Percentiles rank a stretch among this genome's conserved stretches.
phyloP scores from a whole-genome alignment of 2,797 vertebrate genomes.

The Apogon hyalosoma region DNA sequence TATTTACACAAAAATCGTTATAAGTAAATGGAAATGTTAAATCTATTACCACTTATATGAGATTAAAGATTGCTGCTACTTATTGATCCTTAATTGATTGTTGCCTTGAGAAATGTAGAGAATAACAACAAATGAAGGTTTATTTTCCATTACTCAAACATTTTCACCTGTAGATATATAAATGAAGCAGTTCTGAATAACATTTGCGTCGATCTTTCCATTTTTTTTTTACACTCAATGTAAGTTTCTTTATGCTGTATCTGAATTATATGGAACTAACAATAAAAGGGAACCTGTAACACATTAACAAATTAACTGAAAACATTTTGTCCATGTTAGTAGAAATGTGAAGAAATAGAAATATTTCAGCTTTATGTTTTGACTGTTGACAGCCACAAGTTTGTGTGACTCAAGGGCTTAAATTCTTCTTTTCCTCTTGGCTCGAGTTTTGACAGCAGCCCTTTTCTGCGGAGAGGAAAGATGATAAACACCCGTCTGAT shows the following conservation, averaged over 20 bases:
- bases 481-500: constrained; percentile 2
- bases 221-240: neutral
- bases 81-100: constrained; percentile 17
- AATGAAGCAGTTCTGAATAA: constrained; percentile 26
- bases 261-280: neutral
- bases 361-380: neutral
- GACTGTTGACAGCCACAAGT: neutral
- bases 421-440: constrained; percentile 69
- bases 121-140: constrained; percentile 30
- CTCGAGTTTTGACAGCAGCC: constrained; percentile 28
- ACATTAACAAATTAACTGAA: neutral
- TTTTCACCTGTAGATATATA: neutral
- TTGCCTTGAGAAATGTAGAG: neutral
- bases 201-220: constrained; percentile 1
- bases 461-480: constrained; percentile 62
- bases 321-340: no score
- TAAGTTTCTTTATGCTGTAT: neutral
- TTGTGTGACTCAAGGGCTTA: constrained; percentile 6
- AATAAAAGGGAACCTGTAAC: constrained; percentile 3
- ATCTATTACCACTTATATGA: constrained; percentile 5
- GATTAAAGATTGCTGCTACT: constrained; percentile 6
- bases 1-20: neutral
- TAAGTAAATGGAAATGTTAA: neutral
- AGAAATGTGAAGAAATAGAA: neutral
- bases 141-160: constrained; percentile 26